phyloP scores from a whole-genome alignment of 2,113 vertebrate genomes.

The Pelmatolapia mariae region DNA sequence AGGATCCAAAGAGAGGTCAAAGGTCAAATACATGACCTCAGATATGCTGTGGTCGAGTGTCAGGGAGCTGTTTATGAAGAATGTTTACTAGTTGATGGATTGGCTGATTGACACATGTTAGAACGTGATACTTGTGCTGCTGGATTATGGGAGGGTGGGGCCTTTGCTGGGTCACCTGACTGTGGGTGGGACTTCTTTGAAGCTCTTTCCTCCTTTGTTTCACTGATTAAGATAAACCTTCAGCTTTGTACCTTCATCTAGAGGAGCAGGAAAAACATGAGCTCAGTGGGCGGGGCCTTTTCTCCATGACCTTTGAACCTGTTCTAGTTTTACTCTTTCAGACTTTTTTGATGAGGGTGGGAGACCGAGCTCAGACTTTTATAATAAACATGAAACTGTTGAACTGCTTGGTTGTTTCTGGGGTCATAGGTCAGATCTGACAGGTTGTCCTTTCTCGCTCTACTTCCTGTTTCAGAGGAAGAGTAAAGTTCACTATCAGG shows the following conservation, averaged over 20 bases:
- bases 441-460: neutral
- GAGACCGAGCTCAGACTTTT: neutral
- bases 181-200: neutral
- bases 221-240: neutral
- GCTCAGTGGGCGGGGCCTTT: neutral
- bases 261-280: neutral
- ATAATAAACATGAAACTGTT: neutral
- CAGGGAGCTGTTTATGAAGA: neutral
- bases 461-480: constrained; percentile 23
- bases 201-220: neutral
- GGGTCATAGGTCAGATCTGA: neutral
- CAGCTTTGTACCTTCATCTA: neutral
- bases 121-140: neutral
- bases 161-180: neutral
- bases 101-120: neutral
- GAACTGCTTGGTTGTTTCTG: neutral
- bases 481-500: constrained; percentile 39
- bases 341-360: neutral
- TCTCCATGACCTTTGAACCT: neutral
- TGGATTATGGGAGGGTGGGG: neutral
- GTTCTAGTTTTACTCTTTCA: neutral
- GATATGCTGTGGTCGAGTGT: neutral
- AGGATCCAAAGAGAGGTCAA: neutral
- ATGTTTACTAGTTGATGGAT: neutral
- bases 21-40: neutral